Percentiles rank a stretch among this genome's conserved stretches.
Evolutionary conservation across 2,113 vertebrate genomes (phyloP).

Genomic region (Cygnus buccinator): DNA sequence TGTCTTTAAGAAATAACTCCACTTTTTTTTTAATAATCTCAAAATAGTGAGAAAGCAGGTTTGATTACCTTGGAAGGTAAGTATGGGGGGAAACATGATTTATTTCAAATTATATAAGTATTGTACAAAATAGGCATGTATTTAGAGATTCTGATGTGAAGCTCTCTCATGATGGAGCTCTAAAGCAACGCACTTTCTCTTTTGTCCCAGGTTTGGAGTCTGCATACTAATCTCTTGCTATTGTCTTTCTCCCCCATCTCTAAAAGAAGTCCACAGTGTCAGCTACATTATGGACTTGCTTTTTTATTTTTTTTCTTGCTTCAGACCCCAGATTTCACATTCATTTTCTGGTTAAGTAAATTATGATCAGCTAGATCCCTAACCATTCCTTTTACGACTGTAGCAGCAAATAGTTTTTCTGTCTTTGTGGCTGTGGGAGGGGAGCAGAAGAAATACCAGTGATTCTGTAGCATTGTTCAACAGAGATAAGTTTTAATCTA

Average conservation of each 20-base stretch:
- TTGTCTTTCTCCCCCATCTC: not conserved
- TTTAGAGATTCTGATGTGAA: not conserved
- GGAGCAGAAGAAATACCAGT: not conserved
- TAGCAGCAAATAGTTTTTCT: not conserved
- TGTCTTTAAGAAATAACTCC: not conserved
- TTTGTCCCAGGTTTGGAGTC: not conserved
- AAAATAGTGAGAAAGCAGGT: not conserved
- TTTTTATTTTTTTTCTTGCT: not conserved
- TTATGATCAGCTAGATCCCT: not conserved
- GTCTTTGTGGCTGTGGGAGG: not conserved
- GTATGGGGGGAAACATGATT: not conserved
- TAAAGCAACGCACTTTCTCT: not conserved
- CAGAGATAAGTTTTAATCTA: conserved; percentile 59
- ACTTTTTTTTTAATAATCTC: not conserved
- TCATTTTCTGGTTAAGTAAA: not conserved
- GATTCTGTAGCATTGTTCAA: conserved; percentile 24
- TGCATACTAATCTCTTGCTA: not conserved
- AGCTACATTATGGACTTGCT: not conserved
- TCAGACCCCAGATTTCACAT: not conserved
- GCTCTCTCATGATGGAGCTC: not conserved
- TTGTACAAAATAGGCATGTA: not conserved
- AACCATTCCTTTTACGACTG: not conserved
- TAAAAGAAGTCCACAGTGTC: not conserved
- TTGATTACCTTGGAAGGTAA: not conserved
- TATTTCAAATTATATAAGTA: not conserved